Conservation (phyloP, 2,797 vertebrate genomes). For the Sternotherus odoratus region DNA sequence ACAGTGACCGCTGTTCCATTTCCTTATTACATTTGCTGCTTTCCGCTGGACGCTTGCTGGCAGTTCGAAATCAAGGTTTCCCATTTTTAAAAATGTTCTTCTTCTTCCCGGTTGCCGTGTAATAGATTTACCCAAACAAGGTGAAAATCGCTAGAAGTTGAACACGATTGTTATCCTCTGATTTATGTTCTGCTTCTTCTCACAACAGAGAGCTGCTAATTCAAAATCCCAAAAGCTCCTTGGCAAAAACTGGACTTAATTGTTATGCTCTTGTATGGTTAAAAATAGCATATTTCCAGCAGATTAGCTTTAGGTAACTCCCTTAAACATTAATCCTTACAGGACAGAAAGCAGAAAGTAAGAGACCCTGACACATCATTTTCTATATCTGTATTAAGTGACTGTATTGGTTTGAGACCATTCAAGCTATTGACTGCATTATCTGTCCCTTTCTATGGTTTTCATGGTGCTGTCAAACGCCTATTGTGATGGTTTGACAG, state of each 20-base stretch:
- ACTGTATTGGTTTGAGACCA: background rate
- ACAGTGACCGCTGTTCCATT: background rate
- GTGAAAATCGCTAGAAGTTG: background rate
- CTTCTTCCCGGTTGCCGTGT: background rate
- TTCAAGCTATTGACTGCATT: conserved; percentile 7
- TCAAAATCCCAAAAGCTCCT: background rate
- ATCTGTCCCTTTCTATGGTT: background rate
- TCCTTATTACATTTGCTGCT: background rate
- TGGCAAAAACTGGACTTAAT: background rate
- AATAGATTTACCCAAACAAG: background rate
- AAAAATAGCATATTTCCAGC: background rate
- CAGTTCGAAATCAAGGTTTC: background rate
- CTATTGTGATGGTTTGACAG: conserved; percentile 58
- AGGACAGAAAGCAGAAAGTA: background rate
- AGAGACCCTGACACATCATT: background rate
- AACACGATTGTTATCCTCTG: background rate
- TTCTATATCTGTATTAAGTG: background rate
- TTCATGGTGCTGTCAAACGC: background rate
- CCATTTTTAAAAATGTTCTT: background rate
- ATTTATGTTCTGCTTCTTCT: background rate
- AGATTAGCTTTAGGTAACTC: background rate
- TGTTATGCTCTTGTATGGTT: background rate
- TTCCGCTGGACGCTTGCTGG: background rate
- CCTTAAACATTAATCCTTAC: background rate
- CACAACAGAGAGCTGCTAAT: background rate